phyloP scores from a whole-genome alignment of 2,888 invertebrate genomes.

The Dexiosoma caninum region DNA sequence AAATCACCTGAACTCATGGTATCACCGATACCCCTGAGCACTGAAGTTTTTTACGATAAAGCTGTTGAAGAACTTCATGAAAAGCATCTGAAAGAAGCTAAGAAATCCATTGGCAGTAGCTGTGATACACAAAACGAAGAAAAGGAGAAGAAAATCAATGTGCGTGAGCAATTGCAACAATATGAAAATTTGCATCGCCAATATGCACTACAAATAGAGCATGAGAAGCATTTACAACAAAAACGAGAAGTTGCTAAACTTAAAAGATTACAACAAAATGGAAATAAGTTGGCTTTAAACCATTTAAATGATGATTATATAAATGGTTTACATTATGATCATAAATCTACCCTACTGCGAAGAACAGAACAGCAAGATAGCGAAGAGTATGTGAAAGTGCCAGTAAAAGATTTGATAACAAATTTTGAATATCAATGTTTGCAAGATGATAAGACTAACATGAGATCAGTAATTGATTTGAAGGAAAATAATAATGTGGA shows the following conservation, averaged over 20 bases:
- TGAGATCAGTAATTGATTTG: not conserved
- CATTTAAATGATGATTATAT: not conserved
- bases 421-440: constrained; percentile 81
- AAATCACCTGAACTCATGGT: constrained; percentile 66
- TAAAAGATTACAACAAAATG: constrained; percentile 25
- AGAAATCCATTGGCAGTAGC: not conserved
- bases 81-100: constrained; percentile 2
- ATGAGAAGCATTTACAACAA: constrained; percentile 13
- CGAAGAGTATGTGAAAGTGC: constrained; percentile 76
- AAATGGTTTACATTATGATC: too few species aligned
- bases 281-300: not conserved
- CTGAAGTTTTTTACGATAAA: constrained; percentile 63
- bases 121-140: too few species aligned
- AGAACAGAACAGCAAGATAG: not conserved
- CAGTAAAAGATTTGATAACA: constrained; percentile 79
- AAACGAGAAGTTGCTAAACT: constrained; percentile 42
- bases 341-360: not conserved
- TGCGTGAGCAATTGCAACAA: constrained; percentile 67
- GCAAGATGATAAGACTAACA: constrained; percentile 10
- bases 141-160: constrained; percentile 42
- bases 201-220: constrained; percentile 61
- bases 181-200: constrained; percentile 68
- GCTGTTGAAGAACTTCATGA: constrained; percentile 61
- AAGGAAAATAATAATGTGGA: not conserved
- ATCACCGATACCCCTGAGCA: constrained; percentile 61